phyloP scores from a whole-genome alignment of 2,888 invertebrate species.

The Chaitophorus viminalis region DNA sequence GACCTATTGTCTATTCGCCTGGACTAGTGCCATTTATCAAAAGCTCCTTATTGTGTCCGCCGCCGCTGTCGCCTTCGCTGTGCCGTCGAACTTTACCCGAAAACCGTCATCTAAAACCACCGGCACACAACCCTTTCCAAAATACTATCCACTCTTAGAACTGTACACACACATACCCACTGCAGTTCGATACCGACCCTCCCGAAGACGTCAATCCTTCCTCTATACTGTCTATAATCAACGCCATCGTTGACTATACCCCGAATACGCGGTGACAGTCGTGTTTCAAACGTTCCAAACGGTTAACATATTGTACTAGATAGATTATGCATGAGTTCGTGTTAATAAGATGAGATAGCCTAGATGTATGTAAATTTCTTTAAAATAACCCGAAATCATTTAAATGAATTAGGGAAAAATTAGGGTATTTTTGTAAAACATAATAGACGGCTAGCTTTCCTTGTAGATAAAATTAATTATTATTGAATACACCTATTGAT shows the following conservation, averaged over 20 bases:
- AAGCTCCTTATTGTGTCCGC: slow-evolving; percentile 60
- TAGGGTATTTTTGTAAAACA: no score
- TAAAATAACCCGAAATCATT: no score
- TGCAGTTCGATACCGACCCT: slow-evolving; percentile 23
- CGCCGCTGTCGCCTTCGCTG: slow-evolving; percentile 26
- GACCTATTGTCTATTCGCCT: slow-evolving; percentile 61
- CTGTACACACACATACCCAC: not conserved
- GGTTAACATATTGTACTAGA: no score
- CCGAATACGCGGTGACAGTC: not conserved
- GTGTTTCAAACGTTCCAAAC: not conserved
- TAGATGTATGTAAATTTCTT: no score
- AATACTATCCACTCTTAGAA: not conserved
- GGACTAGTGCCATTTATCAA: slow-evolving; percentile 61
- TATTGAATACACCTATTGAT: no score
- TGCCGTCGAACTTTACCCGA: slow-evolving; percentile 54
- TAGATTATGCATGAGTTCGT: no score
- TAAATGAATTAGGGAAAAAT: no score
- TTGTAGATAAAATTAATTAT: no score
- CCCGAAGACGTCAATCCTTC: slow-evolving; percentile 13
- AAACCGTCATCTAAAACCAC: slow-evolving; percentile 57
- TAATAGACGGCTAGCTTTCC: no score
- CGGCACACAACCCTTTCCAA: slow-evolving; percentile 19
- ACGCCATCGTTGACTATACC: not conserved
- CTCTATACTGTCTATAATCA: no score
- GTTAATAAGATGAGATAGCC: no score